Evolutionary conservation across 2,797 vertebrate genomes (phyloP).

Genomic region (Schizothorax lantsangensis): DNA sequence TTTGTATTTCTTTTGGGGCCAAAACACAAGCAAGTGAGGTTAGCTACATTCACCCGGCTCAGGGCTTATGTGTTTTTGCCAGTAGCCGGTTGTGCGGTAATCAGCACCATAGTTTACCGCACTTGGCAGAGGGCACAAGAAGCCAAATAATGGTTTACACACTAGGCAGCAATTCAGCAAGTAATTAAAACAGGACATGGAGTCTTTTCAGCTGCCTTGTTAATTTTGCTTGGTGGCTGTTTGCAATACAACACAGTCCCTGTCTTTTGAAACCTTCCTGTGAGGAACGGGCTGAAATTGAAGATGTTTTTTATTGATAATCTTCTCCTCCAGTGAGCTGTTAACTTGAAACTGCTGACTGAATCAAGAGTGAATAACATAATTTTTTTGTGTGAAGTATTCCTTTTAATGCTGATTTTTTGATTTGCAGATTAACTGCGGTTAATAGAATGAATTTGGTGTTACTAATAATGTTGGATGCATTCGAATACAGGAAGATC

Average conservation of each 20-base stretch:
- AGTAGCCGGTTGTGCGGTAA: constrained; percentile 35
- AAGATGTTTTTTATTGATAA: neutral
- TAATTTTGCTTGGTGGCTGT: constrained; percentile 24
- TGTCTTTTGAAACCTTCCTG: constrained; percentile 17
- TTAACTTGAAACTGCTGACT: neutral
- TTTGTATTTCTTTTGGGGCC: constrained; percentile 50
- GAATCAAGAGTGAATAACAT: constrained; percentile 5
- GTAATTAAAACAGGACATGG: constrained; percentile 57
- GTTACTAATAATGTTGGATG: neutral
- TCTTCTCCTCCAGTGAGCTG: neutral
- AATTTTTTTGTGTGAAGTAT: neutral
- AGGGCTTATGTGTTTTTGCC: constrained; percentile 29
- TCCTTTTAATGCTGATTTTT: neutral
- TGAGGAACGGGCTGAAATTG: neutral
- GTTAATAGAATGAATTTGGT: neutral
- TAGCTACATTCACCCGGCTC: constrained; percentile 50
- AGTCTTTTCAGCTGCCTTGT: constrained; percentile 43
- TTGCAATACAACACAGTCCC: constrained; percentile 20
- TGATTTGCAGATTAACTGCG: neutral
- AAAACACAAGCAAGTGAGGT: constrained; percentile 40
- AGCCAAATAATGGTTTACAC: constrained; percentile 51
- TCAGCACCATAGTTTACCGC: constrained; percentile 37
- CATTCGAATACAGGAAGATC: neutral
- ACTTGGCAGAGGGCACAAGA: constrained; percentile 51
- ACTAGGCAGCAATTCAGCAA: constrained; percentile 50